Conservation (phyloP, 2,888 invertebrate species). For the Chrysolina haemoptera region DNA sequence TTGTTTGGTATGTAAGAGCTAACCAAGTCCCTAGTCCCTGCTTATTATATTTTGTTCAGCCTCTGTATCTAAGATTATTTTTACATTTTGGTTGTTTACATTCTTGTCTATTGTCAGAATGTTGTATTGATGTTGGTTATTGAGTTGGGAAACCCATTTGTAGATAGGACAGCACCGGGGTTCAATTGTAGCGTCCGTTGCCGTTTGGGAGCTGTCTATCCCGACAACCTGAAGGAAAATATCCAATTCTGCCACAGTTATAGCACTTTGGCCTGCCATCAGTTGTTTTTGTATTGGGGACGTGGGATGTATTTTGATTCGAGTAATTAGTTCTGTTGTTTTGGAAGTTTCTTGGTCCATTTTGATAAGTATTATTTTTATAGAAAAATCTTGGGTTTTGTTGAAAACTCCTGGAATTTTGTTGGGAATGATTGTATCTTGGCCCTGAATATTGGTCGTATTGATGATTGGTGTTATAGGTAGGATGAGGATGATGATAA, state of each 20-base stretch:
- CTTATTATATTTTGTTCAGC: constrained; percentile 9
- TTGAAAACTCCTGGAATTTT: background rate
- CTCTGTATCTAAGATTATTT: background rate
- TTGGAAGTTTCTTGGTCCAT: background rate
- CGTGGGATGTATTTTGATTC: background rate
- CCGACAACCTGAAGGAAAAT: background rate
- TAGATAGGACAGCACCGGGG: constrained; percentile 11
- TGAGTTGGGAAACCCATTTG: background rate
- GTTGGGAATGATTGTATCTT: background rate
- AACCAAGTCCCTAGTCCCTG: constrained; percentile 2
- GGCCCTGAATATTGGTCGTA: background rate
- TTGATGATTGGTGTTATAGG: background rate
- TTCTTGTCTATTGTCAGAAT: background rate
- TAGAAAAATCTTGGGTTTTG: no score
- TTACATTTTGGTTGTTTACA: background rate
- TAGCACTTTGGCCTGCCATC: constrained; percentile 22
- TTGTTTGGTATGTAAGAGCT: background rate
- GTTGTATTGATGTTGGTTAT: background rate
- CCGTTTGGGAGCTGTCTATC: constrained; percentile 21
- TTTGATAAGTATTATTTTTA: no score
- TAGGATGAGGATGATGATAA: background rate
- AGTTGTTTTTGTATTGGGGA: constrained; percentile 14
- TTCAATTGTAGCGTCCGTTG: constrained; percentile 9
- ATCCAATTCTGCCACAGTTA: background rate
- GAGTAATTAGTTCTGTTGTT: background rate